Evolutionary conservation across 2,888 invertebrate genomes (phyloP), one percentile per base, ranked within the genome.

Genomic region (Phasia obesa): DNA sequence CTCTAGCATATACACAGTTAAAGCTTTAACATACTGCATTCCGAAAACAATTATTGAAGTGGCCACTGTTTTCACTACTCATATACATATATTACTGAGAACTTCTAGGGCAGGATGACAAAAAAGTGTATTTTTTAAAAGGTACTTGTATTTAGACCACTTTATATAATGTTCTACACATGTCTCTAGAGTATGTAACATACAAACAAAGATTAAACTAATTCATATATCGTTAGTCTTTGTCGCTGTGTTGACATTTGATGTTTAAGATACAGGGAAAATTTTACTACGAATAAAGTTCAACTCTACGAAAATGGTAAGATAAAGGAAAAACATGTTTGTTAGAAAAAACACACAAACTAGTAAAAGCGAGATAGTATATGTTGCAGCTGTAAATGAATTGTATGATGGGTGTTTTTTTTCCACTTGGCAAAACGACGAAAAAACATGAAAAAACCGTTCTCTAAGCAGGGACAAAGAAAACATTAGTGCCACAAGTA

Each of bases 151-250:
- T n/a, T n/a, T n/a, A n/a, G n/a, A 27, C n/a, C 13, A 13, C 38
- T 25, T 64, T 23, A 21, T 44, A 15, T 27, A 13, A 53, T 17
- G 17, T 17, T 9, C 17, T 57, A 21, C 21, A 51, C 47, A 42
- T 57, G 62, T 62, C 62, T 62, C 73, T 70, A 55, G 44, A 75
- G 59, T 65, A 51, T 4, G 51, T 27, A 13, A 75, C 74, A 73
- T 59, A 78, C 82, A 78, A 82, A 82, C 78, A 82, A 78, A 81
- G 85, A 86, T 85, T 87, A 85, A 85, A 84, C 85, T 85, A 85
- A 86, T 85, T 85, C 85, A 86, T 85, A 84, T 85, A 82, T 85
- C 85, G 84, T 86, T 86, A 86, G 85, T 86, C 85, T 85, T 85
- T 86, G 86, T 85, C 85, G 77, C 74, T 80, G 64, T 75, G 85